Evolutionary conservation across 2,888 invertebrate genomes (phyloP), one percentile per base, ranked within the genome.

Genomic region (Phania funesta): DNA sequence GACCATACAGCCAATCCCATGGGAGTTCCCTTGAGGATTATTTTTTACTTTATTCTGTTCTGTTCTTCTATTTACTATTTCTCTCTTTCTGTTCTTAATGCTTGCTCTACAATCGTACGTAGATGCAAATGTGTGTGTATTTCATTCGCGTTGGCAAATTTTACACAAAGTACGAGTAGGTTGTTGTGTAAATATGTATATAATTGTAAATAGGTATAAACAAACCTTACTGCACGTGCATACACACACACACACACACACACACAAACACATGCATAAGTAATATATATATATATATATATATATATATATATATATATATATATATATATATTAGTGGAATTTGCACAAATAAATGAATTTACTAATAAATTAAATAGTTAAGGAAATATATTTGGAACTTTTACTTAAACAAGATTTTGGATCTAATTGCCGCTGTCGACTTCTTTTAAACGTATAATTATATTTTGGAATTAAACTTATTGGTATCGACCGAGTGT

Each of bases 1-100:
- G 91, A 89, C 86, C 65, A 65, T 58, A 60, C 87, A 86, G 86
- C 86, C 87, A 89, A 89, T 90, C 90, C 90, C 90, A 86, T 83
- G 87, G 90, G 91, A 87, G 85, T 86, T 86, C 74, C 86, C 87
- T 80, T 84, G 84, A 87, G 87, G 85, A 87, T 87, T 87, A 86
- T 84, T 67, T 68, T 54, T 64, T 52, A 56, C 64, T 75, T 84
- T 60, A 38, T 65, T 62, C 41, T 71, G 32, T 70, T 48, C 50
- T 64, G 46, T 77, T 80, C 80, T 60, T 60, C 29, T 29, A 7
- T 6, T 74, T 52, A 38, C 58, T 54, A 35, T 54, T 54, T 64
- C 54, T 70, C 74, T 70, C 56, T 70, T 64, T 58, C 62, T 54
- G 20, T 71, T 20, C 13, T 29, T 35, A 74, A 64, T 44, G 41